A percentile compares a stretch with the other conserved stretches of the same genome.
These are phyloP conservation scores for Leptinotarsa peninsularis DNA, from an alignment of 2,888 invertebrate species.

Conservation along the genomic window DNA sequence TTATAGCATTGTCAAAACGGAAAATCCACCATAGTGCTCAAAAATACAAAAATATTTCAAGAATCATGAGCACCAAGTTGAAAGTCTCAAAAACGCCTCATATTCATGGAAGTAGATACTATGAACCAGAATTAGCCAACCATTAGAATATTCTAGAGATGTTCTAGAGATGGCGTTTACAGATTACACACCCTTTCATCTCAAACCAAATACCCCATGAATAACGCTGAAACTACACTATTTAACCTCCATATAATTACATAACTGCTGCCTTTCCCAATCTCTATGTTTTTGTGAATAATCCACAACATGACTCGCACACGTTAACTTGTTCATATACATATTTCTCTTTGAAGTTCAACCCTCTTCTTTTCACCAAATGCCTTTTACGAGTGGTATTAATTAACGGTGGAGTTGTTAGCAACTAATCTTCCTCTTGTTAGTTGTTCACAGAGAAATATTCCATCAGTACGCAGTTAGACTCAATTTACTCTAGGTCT, in stretches of 20 bases:
- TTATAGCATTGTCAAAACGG: too few relatives aligned
- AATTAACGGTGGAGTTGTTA: slow-evolving; percentile 1
- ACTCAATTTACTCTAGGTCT: not conserved
- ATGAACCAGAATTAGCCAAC: too few relatives aligned
- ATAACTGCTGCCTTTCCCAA: not conserved
- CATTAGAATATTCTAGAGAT: too few relatives aligned
- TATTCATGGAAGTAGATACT: too few relatives aligned
- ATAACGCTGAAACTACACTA: too few relatives aligned
- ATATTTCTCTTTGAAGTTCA: slow-evolving; percentile 6
- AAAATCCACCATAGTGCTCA: too few relatives aligned
- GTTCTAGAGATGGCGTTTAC: too few relatives aligned
- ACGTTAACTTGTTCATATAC: not conserved
- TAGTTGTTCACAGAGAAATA: slow-evolving; percentile 8
- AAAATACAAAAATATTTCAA: too few relatives aligned
- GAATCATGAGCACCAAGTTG: too few relatives aligned
- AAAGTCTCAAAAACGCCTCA: too few relatives aligned
- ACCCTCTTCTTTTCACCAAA: not conserved
- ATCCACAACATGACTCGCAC: not conserved
- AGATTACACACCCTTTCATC: too few relatives aligned
- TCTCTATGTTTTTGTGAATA: not conserved
- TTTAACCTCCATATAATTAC: not conserved
- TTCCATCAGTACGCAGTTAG: slow-evolving; percentile 8
- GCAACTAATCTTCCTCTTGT: not conserved
- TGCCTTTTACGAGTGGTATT: not conserved
- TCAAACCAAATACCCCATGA: too few relatives aligned